A percentile compares a stretch with the other conserved stretches of the same genome.
Conservation (phyloP, 2,113 vertebrate species). For the Cettia cetti region DNA sequence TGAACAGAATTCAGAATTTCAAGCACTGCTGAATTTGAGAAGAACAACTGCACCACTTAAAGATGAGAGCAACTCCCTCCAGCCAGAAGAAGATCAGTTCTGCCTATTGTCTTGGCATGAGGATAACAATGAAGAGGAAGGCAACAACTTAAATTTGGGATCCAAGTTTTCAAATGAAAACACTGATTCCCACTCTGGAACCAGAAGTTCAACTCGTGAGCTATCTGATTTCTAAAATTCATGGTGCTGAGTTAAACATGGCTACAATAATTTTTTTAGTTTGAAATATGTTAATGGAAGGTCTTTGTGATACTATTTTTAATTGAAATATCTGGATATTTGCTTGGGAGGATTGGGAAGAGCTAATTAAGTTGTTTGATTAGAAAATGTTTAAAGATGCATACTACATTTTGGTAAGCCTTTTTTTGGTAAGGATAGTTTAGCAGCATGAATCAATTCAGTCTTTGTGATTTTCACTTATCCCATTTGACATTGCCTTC, state of each 20-base stretch:
- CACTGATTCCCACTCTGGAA: constrained; percentile 3
- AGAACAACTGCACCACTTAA: background rate
- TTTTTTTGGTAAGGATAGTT: background rate
- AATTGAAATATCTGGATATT: background rate
- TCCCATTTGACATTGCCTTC: background rate
- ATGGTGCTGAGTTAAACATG: background rate
- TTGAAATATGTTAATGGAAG: background rate
- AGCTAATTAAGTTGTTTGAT: background rate
- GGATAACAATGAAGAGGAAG: constrained; percentile 5
- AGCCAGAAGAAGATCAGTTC: background rate
- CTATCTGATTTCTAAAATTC: constrained; percentile 33
- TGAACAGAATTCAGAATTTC: background rate
- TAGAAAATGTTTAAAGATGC: background rate
- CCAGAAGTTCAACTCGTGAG: constrained; percentile 60
- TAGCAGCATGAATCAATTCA: background rate
- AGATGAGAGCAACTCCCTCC: background rate
- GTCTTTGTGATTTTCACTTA: background rate
- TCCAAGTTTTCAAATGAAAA: constrained; percentile 56
- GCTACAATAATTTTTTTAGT: background rate
- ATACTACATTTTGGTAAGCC: background rate
- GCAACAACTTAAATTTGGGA: constrained; percentile 4
- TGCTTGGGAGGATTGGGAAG: background rate
- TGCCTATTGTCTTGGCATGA: background rate
- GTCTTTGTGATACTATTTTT: background rate
- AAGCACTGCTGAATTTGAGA: background rate